Conservation (phyloP, 2,888 invertebrate genomes). For the Mesorhabditis belari region DNA sequence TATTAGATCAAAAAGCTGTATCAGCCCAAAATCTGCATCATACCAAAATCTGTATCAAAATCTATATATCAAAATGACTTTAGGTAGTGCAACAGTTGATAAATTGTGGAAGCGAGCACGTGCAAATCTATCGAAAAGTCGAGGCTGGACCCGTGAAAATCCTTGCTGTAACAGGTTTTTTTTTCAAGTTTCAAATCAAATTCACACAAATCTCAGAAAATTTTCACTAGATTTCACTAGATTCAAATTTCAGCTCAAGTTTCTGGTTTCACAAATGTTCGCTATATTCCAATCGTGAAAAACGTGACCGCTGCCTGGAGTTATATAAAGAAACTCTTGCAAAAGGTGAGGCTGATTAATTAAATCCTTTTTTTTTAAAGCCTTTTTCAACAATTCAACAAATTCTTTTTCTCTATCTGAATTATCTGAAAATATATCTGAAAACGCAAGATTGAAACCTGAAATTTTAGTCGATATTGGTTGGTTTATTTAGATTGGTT, state of each 20-base stretch:
- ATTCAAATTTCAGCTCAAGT: not conserved
- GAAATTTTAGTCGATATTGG: too few relatives aligned
- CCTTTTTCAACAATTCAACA: too few relatives aligned
- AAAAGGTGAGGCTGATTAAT: too few relatives aligned
- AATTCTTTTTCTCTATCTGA: too few relatives aligned
- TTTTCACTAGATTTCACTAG: too few relatives aligned
- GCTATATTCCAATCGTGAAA: not conserved
- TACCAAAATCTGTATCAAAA: not conserved
- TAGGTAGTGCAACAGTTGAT: not conserved
- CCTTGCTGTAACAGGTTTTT: too few relatives aligned
- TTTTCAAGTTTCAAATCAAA: too few relatives aligned
- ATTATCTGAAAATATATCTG: not conserved
- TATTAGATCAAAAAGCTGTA: not conserved
- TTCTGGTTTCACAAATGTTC: not conserved
- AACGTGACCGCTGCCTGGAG: not conserved
- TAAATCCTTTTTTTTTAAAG: too few relatives aligned
- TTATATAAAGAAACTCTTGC: not conserved
- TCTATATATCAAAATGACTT: not conserved
- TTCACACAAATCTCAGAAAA: too few relatives aligned
- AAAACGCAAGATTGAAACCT: not conserved
- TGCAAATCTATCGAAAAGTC: not conserved
- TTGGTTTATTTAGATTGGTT: not conserved
- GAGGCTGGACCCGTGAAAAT: not conserved
- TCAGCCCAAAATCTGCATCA: too few relatives aligned
- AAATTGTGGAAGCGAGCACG: not conserved